These are phyloP conservation scores for Piaya cayana DNA, from an alignment of 2,113 vertebrate species.

Conservation along the genomic window DNA sequence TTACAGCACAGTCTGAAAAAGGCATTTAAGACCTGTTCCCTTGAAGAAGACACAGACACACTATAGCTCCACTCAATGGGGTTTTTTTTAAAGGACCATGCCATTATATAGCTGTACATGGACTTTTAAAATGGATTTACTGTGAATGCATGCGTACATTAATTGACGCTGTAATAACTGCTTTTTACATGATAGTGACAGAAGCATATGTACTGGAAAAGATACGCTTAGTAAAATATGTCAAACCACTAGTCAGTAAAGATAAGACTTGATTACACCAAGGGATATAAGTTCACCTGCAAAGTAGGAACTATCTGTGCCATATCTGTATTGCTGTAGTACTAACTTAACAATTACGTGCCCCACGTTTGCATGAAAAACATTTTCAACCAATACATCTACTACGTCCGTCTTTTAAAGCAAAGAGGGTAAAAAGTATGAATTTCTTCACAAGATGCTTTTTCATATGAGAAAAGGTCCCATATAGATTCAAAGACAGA, in stretches of 20 bases:
- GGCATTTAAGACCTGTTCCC: neutral
- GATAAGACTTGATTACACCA: neutral
- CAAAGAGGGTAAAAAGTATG: neutral
- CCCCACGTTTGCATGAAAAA: neutral
- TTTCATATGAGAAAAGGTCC: neutral
- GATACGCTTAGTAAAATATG: neutral
- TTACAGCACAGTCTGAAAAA: neutral
- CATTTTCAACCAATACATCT: neutral
- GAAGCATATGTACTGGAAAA: neutral
- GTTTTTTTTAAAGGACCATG: neutral
- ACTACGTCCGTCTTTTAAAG: neutral
- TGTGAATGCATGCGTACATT: neutral
- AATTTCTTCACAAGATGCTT: neutral
- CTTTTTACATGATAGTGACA: neutral
- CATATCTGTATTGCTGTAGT: neutral
- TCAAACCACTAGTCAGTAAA: neutral
- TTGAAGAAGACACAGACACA: neutral
- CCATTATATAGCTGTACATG: neutral
- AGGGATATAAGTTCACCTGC: neutral
- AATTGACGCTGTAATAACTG: no score
- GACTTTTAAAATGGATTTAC: neutral
- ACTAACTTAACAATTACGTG: neutral
- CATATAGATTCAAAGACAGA: neutral
- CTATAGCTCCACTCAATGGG: no score
- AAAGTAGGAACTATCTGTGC: neutral